Conservation (phyloP, 2,113 vertebrate species). For the Centrocercus urophasianus region DNA sequence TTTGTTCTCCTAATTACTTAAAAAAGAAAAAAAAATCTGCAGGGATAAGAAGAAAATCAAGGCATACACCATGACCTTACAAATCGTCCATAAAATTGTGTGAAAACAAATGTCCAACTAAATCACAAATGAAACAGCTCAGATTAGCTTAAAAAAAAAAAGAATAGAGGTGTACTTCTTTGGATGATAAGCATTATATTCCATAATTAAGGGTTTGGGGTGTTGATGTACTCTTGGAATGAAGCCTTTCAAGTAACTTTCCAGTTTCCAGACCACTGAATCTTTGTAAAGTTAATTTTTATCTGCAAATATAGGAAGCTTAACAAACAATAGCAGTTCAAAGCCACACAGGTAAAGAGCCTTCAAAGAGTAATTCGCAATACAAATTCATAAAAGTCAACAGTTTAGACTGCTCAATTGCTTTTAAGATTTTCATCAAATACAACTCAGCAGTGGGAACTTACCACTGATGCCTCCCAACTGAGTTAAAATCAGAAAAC, state of each 20-base stretch:
- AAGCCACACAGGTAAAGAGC: conserved; percentile 81
- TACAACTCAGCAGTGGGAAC: conserved; percentile 76
- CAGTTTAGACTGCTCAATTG: conserved; percentile 79
- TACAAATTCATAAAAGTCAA: conserved; percentile 83
- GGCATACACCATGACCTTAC: conserved; percentile 14
- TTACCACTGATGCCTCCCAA: conserved; percentile 80
- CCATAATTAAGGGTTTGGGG: conserved; percentile 54
- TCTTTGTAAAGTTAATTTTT: conserved; percentile 84
- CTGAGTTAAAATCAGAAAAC: conserved; percentile 82
- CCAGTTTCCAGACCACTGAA: conserved; percentile 70
- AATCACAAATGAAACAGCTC: conserved; percentile 36
- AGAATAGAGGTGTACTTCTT: not conserved
- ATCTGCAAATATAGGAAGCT: conserved; percentile 75
- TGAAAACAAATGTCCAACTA: conserved; percentile 37
- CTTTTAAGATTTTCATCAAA: conserved; percentile 88
- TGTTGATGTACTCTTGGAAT: conserved; percentile 40
- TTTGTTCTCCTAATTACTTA: conserved; percentile 43
- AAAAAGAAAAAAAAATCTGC: not conserved
- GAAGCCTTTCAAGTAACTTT: conserved; percentile 75
- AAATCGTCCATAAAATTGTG: conserved; percentile 11
- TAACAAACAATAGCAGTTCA: conserved; percentile 80
- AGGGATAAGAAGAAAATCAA: conserved; percentile 42
- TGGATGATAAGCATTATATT: conserved; percentile 29
- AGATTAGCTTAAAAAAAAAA: conserved; percentile 10
- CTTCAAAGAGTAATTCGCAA: conserved; percentile 81